Conservation (phyloP, 2,797 vertebrate species). For the Cynodonichthys magdalenae region DNA sequence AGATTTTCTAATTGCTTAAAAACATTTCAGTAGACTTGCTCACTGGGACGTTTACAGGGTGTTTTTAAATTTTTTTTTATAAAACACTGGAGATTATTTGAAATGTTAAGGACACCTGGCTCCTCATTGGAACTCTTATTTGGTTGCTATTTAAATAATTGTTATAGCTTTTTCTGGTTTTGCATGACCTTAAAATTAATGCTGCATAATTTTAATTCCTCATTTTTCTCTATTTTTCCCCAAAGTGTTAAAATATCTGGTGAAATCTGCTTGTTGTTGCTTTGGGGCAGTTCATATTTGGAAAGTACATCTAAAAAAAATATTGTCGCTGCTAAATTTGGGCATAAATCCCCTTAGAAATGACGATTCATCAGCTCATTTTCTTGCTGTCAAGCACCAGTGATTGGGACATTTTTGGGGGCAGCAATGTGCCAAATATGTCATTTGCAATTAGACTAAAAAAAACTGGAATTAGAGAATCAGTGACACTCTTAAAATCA, state of each 20-base stretch:
- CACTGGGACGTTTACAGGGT: background rate
- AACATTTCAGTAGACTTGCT: conserved; percentile 17
- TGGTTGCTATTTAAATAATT: conserved; percentile 51
- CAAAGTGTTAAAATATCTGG: background rate
- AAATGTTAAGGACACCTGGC: background rate
- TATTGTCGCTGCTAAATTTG: conserved; percentile 19
- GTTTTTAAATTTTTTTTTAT: background rate
- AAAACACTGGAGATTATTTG: no score
- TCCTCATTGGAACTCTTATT: conserved; percentile 17
- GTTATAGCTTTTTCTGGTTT: conserved; percentile 6
- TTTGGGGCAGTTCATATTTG: conserved; percentile 3
- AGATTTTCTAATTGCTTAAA: conserved; percentile 41
- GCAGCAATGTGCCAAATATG: conserved; percentile 56
- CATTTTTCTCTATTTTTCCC: no score
- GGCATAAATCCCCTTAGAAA: conserved; percentile 12
- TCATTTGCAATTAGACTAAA: conserved; percentile 48
- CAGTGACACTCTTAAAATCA: conserved; percentile 15
- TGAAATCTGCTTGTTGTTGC: conserved; percentile 7
- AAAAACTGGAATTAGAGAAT: conserved; percentile 7
- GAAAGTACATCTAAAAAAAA: conserved; percentile 1
- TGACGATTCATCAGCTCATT: conserved; percentile 32
- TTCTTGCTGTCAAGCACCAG: conserved; percentile 30
- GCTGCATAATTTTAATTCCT: no score
- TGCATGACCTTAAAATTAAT: no score
- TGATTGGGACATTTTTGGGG: conserved; percentile 56